Conservation (phyloP, 2,797 vertebrate species). For the Masticophis lateralis region DNA sequence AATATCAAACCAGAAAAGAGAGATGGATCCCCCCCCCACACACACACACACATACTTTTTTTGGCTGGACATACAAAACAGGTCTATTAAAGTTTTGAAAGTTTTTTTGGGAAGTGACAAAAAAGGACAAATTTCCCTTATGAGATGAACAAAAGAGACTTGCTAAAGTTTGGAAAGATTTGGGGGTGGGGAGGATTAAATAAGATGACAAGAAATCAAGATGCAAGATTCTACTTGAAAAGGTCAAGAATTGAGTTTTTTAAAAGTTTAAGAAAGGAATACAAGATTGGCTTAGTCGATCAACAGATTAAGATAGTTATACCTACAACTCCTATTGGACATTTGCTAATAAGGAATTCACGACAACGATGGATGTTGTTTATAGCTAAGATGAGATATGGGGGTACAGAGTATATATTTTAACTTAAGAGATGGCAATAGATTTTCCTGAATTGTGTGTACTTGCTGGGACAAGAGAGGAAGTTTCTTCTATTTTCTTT, state of each 20-base stretch:
- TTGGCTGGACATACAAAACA: neutral
- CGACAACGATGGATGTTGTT: neutral
- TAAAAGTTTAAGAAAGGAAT: neutral
- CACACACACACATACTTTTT: neutral
- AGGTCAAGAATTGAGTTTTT: neutral
- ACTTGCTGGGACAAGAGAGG: neutral
- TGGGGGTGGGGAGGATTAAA: neutral
- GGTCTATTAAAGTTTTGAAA: neutral
- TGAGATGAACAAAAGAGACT: neutral
- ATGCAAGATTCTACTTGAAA: neutral
- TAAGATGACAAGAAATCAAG: neutral
- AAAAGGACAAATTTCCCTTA: neutral
- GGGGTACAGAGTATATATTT: neutral
- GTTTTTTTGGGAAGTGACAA: neutral
- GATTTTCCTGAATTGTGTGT: neutral
- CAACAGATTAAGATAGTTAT: neutral
- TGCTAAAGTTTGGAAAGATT: neutral
- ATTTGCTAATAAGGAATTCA: neutral
- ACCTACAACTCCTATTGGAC: neutral
- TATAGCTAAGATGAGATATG: neutral
- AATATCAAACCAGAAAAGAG: neutral
- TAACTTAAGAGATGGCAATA: neutral
- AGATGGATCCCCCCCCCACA: neutral
- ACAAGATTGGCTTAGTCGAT: neutral
- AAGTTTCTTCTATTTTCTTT: neutral